Conservation (phyloP, 2,113 vertebrate species). For the Dicaeum eximium region DNA sequence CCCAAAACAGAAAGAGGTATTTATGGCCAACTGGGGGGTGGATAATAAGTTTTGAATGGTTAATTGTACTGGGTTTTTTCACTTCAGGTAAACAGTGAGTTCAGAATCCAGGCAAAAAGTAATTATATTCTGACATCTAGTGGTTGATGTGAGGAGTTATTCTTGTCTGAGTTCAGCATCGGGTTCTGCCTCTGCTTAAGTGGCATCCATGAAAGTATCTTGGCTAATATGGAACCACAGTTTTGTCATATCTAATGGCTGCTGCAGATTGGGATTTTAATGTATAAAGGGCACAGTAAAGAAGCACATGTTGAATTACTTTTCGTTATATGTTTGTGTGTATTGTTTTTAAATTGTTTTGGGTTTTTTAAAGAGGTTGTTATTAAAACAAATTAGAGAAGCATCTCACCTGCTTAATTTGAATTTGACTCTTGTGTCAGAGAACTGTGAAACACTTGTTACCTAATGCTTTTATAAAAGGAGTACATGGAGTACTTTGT, state of each 20-base stretch:
- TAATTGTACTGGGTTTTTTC: not conserved
- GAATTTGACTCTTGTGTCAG: not conserved
- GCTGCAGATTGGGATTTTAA: not conserved
- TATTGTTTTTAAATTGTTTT: not conserved
- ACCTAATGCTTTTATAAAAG: not conserved
- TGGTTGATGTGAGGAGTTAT: not conserved
- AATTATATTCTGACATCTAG: not conserved
- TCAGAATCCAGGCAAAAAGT: not conserved
- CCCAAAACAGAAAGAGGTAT: slow-evolving; percentile 94
- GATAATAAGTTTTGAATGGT: not conserved
- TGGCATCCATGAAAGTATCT: not conserved
- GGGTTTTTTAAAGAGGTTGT: not conserved
- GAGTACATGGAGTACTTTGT: not conserved
- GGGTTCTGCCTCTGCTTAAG: not conserved
- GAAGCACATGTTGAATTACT: fast-evolving
- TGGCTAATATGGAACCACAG: fast-evolving
- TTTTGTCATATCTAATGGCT: not conserved
- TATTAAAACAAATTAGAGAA: not conserved
- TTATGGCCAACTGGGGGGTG: not conserved
- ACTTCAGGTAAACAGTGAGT: not conserved
- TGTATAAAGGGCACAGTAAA: not conserved
- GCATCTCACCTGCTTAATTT: not conserved
- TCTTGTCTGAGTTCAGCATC: not conserved
- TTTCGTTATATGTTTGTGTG: fast-evolving
- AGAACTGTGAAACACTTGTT: not conserved